These are phyloP conservation scores for Drosophila niveifrons DNA, from an alignment of 2,888 invertebrate species.

Conservation along the genomic window DNA sequence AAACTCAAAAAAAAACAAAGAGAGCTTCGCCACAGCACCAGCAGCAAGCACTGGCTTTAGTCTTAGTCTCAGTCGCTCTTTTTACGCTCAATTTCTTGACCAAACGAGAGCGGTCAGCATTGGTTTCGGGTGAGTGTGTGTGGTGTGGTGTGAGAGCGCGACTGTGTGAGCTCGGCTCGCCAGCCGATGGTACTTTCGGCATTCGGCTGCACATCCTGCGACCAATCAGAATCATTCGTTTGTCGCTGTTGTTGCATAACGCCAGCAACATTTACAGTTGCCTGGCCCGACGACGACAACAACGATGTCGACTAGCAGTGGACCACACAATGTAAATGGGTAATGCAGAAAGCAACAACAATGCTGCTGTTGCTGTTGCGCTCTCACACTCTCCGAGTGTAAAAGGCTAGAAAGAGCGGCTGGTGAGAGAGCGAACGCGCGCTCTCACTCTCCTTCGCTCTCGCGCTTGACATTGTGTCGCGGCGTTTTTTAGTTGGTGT, in stretches of 20 bases:
- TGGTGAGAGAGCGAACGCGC: background rate
- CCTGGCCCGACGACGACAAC: constrained; percentile 16
- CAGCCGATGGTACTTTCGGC: background rate
- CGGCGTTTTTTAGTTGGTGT: constrained; percentile 52
- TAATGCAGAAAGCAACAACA: constrained; percentile 48
- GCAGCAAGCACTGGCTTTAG: constrained; percentile 19
- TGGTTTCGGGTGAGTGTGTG: constrained; percentile 11
- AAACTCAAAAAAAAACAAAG: background rate
- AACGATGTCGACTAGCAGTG: constrained; percentile 27
- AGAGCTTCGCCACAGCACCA: constrained; percentile 10
- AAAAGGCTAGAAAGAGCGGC: background rate
- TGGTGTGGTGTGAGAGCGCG: constrained; percentile 24
- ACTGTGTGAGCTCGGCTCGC: constrained; percentile 34
- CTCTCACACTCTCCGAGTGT: constrained; percentile 2
- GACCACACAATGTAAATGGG: constrained; percentile 58
- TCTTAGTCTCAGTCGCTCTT: constrained; percentile 10
- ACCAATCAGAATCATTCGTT: constrained; percentile 67
- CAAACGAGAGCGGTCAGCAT: constrained; percentile 38
- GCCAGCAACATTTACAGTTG: constrained; percentile 57
- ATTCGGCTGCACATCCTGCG: constrained; percentile 55
- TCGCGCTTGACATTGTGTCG: constrained; percentile 31
- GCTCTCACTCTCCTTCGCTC: constrained; percentile 26
- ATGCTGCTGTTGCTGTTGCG: background rate
- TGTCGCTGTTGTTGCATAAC: constrained; percentile 67
- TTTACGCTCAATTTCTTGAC: constrained; percentile 55